phyloP scores from a whole-genome alignment of 2,797 vertebrate genomes.

The Danio kyathit region DNA sequence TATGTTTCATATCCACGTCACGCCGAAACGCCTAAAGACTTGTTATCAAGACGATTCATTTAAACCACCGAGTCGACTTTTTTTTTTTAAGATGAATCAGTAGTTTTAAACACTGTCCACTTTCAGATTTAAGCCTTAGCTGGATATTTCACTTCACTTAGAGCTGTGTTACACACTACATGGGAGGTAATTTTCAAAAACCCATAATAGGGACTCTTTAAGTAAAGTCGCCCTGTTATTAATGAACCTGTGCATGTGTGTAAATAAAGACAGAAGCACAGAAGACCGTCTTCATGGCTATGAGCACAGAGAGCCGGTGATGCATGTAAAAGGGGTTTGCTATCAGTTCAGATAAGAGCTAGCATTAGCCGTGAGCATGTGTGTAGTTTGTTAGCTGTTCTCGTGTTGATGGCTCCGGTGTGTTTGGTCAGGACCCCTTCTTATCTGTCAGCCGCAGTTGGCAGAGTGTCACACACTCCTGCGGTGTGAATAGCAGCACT shows the following conservation, averaged over 20 bases:
- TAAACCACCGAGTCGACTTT: too few relatives aligned
- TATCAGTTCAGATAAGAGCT: constrained; percentile 64
- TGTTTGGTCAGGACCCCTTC: constrained; percentile 59
- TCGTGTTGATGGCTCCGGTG: constrained; percentile 59
- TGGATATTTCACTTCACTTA: too few relatives aligned
- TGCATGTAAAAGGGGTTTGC: constrained; percentile 35
- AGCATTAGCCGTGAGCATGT: constrained; percentile 36
- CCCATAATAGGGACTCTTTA: too few relatives aligned
- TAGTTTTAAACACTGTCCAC: too few relatives aligned
- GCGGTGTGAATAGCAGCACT: constrained; percentile 58
- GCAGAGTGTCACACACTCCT: constrained; percentile 47
- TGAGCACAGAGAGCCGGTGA: background rate
- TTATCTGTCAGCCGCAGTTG: constrained; percentile 74
- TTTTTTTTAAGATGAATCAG: too few relatives aligned
- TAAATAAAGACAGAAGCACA: constrained; percentile 4
- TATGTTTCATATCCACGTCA: too few relatives aligned
- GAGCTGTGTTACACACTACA: too few relatives aligned
- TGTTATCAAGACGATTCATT: too few relatives aligned
- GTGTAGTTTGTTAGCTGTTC: constrained; percentile 60
- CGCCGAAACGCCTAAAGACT: too few relatives aligned
- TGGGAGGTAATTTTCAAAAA: too few relatives aligned
- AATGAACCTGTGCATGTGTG: constrained; percentile 1
- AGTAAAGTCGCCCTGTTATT: background rate
- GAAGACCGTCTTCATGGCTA: background rate
- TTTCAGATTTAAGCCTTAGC: too few relatives aligned